These are phyloP conservation scores for Pseudorasbora parva DNA, from an alignment of 2,113 vertebrate genomes.

Conservation along the genomic window DNA sequence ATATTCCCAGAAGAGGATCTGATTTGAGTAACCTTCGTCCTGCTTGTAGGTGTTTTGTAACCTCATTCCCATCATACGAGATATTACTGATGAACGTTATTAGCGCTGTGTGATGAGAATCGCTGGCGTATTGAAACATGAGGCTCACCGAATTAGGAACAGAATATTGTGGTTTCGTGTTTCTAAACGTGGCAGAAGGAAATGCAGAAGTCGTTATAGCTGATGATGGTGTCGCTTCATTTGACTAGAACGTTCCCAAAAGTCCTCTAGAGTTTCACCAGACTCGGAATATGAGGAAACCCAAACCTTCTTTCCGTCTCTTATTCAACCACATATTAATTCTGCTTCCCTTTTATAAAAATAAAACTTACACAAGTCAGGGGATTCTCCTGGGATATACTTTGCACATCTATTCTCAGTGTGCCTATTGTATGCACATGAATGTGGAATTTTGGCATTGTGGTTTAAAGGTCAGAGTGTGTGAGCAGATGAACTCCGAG, in stretches of 20 bases:
- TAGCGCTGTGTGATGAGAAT: background rate
- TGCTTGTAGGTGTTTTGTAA: background rate
- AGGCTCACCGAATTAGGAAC: background rate
- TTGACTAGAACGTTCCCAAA: background rate
- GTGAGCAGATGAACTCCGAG: background rate
- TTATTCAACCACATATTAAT: background rate
- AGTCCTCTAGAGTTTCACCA: background rate
- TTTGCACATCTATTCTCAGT: background rate
- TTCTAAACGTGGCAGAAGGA: background rate
- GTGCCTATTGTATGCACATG: background rate
- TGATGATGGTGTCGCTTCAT: background rate
- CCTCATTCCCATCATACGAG: background rate
- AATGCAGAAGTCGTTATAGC: slow-evolving; percentile 13
- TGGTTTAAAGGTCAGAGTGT: background rate
- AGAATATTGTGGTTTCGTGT: background rate
- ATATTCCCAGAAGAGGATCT: background rate
- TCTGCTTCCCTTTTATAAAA: background rate
- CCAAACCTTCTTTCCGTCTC: too few species aligned
- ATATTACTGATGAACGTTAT: background rate
- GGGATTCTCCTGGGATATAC: background rate
- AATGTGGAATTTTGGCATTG: background rate
- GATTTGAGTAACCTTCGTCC: background rate
- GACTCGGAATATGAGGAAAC: background rate
- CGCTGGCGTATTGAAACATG: background rate
- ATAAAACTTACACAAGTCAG: background rate